These are phyloP conservation scores for cat (Felis catus) DNA, from an alignment of 2,113 vertebrate genomes.

Conservation along the genomic window DNA sequence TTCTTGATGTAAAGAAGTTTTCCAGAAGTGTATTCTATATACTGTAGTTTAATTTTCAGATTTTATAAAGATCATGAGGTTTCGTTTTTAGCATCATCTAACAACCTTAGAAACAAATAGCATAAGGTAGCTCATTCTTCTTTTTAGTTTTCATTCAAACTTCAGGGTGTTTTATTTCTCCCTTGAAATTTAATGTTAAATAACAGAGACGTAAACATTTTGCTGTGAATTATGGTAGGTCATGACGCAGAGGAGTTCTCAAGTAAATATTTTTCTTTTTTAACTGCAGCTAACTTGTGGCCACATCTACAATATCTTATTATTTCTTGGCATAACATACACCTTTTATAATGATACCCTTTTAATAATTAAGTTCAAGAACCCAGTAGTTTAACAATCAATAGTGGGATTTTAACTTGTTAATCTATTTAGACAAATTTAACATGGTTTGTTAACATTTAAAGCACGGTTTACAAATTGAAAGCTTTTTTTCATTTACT, in stretches of 20 bases:
- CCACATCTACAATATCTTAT: background rate
- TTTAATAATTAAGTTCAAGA: conserved; percentile 9
- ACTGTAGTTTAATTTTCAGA: background rate
- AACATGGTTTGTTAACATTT: conserved; percentile 29
- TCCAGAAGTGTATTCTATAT: background rate
- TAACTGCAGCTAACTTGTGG: background rate
- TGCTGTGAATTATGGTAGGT: conserved; percentile 20
- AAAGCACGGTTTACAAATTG: background rate
- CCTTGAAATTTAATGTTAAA: background rate
- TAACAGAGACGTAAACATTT: conserved; percentile 2
- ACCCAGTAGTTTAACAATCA: background rate
- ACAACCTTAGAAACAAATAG: background rate
- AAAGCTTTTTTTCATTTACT: conserved; percentile 24
- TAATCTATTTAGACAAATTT: background rate
- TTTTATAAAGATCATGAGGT: background rate
- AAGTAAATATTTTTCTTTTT: conserved; percentile 16
- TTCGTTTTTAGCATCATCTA: background rate
- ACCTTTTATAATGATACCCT: background rate
- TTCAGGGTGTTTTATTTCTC: background rate
- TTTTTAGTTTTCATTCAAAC: background rate
- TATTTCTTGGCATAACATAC: background rate
- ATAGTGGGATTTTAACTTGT: background rate
- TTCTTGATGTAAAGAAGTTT: conserved; percentile 1
- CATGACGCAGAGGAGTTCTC: background rate
- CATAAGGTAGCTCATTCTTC: background rate